Evolutionary conservation across 2,888 invertebrate genomes (phyloP), one percentile per base, ranked within the genome.

Genomic region (Fragum fragum): DNA sequence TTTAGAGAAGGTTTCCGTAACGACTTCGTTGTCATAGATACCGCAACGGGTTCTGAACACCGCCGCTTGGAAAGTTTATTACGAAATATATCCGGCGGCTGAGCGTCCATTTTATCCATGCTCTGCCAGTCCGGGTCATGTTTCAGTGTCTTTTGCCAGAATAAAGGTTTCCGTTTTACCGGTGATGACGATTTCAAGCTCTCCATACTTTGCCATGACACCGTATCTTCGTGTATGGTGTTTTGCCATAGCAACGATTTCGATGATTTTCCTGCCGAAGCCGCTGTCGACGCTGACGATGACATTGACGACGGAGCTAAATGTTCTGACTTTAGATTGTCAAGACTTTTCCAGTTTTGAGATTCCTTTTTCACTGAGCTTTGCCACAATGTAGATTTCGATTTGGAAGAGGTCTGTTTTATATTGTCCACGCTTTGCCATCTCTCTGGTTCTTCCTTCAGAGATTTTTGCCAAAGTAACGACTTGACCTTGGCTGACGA

Each of bases 1-100:
- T 83, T 83, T 7, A 83, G 69, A 16, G 83, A 79, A 16, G 83
- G 83, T 55, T 83, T 80, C 23, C 83, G 66, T 14, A 69, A 29
- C 21, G 76, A 28, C 16, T 73, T 74, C n/a, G 70, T 32, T 6
- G 53, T 52, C n/a, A 83, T 39, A 16, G 72, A 69, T 29, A 83
- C 68, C 9, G 73, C 72, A 53, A 76, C 70, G 0, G 83, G 83
- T 16, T 77, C 83, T n/a, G 83, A 83, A 55, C 79, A 74, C 23
- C 83, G 71, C 29, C 83, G 77, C 61, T 61, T 71, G 2, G 72
- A 47, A 7, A 77, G 29, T 52, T 73, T 74, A 42, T 55, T 61
- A 3, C 74, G 59, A 5, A 71, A 73, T 2, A 66, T 29, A n/a
- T 81, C 81, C 23, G 73, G 68, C 36, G 71, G 55, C 11, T 36